phyloP scores from a whole-genome alignment of 2,888 invertebrate species.

The Smittia sp. region DNA sequence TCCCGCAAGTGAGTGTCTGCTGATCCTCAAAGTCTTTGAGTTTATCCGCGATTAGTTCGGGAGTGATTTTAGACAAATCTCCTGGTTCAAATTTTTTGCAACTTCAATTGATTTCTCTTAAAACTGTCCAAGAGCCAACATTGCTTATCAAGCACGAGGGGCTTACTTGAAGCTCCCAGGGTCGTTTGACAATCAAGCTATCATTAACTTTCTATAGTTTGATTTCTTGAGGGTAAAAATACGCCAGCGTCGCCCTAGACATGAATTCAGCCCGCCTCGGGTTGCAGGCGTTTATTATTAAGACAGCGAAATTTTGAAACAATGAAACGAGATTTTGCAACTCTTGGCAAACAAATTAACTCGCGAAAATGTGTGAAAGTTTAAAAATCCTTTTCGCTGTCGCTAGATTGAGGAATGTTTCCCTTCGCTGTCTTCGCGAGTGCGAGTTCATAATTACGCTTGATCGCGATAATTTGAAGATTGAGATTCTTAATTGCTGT shows the following conservation, averaged over 20 bases:
- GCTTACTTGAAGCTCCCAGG: too few relatives aligned
- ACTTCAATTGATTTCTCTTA: too few relatives aligned
- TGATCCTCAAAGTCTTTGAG: neutral
- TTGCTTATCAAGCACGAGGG: too few relatives aligned
- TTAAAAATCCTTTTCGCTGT: slow-evolving; percentile 12
- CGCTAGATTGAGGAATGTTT: neutral
- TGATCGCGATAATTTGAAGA: slow-evolving; percentile 10
- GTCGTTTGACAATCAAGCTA: neutral
- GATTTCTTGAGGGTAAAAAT: too few relatives aligned
- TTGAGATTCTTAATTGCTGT: slow-evolving; percentile 12
- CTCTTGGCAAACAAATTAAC: slow-evolving; percentile 6
- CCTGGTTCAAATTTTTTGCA: too few relatives aligned
- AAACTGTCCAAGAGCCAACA: too few relatives aligned
- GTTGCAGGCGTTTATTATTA: too few relatives aligned
- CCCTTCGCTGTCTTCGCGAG: neutral
- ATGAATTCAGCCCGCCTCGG: too few relatives aligned
- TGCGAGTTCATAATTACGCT: neutral
- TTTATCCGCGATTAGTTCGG: too few relatives aligned
- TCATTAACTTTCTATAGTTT: neutral
- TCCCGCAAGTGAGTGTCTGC: slow-evolving; percentile 61
- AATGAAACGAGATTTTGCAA: slow-evolving; percentile 15
- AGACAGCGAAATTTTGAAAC: neutral
- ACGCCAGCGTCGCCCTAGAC: too few relatives aligned
- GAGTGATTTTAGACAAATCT: too few relatives aligned
- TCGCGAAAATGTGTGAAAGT: neutral